Conservation (phyloP, 1,140 invertebrate genomes). For the Eurosta solidaginis region DNA sequence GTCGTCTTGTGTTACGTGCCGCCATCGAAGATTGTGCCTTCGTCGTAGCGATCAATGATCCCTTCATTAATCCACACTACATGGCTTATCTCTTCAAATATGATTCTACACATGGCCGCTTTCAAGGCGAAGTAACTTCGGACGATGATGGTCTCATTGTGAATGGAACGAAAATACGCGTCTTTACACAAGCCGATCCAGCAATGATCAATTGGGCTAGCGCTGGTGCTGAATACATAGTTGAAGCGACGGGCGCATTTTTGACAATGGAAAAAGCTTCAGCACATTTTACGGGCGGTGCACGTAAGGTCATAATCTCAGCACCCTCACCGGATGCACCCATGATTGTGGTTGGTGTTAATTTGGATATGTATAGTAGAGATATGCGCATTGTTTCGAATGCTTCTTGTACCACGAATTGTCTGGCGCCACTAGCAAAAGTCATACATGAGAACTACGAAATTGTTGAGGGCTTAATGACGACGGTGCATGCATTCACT, state of each 20-base stretch:
- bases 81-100: conserved; percentile 9
- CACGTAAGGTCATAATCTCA: not conserved
- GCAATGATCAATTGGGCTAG: not conserved
- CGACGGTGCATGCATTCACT: not conserved
- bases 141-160: not conserved
- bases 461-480: conserved; percentile 1
- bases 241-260: not conserved
- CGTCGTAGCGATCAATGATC: not conserved
- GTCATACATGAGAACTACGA: conserved; percentile 9
- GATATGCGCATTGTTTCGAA: conserved; percentile 11
- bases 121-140: not conserved
- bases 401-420: conserved; percentile 1
- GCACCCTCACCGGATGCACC: conserved; percentile 7
- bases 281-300: not conserved
- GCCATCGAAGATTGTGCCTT: conserved; percentile 10
- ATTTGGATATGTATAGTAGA: not conserved
- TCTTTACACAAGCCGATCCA: not conserved
- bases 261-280: not conserved
- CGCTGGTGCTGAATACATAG: conserved; percentile 6
- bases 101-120: not conserved
- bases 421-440: not conserved
- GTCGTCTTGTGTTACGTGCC: not conserved
- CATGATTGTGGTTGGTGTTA: not conserved
- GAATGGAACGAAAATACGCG: not conserved
- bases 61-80: conserved; percentile 6